Evolutionary conservation across 2,888 invertebrate species (phyloP), one percentile per base, ranked within the genome.

Genomic region (Penaeus monodon): DNA sequence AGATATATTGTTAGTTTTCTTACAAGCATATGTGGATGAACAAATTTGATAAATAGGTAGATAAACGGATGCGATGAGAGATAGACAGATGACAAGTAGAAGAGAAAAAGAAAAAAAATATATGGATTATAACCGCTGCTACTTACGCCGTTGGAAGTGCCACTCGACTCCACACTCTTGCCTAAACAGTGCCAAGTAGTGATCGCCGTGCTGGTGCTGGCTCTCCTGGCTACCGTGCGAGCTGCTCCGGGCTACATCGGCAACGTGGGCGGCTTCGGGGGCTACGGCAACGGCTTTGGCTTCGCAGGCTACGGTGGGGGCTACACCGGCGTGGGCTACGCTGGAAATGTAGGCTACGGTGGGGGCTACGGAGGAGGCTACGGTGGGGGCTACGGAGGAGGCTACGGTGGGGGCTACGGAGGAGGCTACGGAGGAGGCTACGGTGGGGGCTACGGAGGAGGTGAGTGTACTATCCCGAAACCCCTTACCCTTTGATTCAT

Each of bases 251-350:
- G 81, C 70, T 81, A 49, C 49, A 44, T 70, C 68, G 70, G 81
- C 12, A 63, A 63, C 70, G 44, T 81, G 49, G 81, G 68, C 49
- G 81, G 81, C 7, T 81, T 81, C 70, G 81, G 81, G 44, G 81
- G 81, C 44, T 81, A 81, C 70, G 81, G 81, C 65, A 66, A 66
- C 68, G 81, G 81, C 4, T 81, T 81, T 44, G 81, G 81, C 6
- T 81, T 68, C 49, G 68, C 81, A 8, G 81, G 81, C 49, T 81
- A 68, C 70, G 81, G 81, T 17, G 81, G 81, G 27, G 81, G 81
- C 24, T 70, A 70, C 44, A 81, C 66, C 38, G 81, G 81, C 27
- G 81, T 81, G 20, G 81, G 81, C 17, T 81, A 81, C n/a, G 81
- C 81, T 7, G 81, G 81, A 8, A 49, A 44, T 20, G 81, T 70